Base-by-base conservation (phyloP, 2,113 vertebrate genomes). In the Centropus bengalensis region DNA sequence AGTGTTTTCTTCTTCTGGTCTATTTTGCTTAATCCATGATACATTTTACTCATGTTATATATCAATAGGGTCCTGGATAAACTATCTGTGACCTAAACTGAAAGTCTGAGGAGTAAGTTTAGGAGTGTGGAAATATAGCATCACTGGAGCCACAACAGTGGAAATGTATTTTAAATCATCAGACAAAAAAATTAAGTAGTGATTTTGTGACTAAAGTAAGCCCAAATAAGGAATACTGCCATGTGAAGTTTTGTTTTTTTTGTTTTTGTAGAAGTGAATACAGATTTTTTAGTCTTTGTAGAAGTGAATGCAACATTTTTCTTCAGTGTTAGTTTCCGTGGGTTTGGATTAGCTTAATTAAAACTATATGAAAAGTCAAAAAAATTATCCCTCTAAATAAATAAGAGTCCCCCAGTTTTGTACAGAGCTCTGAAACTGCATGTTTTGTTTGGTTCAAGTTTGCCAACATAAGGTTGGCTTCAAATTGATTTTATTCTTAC, bases 331-430 rank as follows among this genome's bases (percentile, higher is more conserved):
- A 19, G 9, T 81, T 91, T 91, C 73, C 20, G 9, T 62, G 40
- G n/a, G 10, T 21, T 71, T 81, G n/a, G 28, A 56, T 76, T 88
- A 66, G 10, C 73, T 90, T 81, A 47, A 74, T 94, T 74, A 85
- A 94, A 93, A 88, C 82, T 30, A 69, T 77, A 94, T 69, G 44
- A 94, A 77, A 88, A 90, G 40, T 90, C 60, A 32, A 47, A 81
- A 63, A 63, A 20, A 84, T 75, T 49, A 40, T 66, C 1, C 68
- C 52, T 64, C 13, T 75, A 71, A 91, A 78, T 45, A 11, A 86
- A 30, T n/a, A 82, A 86, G 55, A 75, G 54, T 2, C 17, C 79
- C 49, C 44, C 58, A 38, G 28, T 63, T 78, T 64, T 70, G 52
- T 77, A 36, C 52, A 82, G 47, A 82, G 30, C 47, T 38, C 8